phyloP scores from a whole-genome alignment of 2,113 vertebrate species.

The Panthera leo region DNA sequence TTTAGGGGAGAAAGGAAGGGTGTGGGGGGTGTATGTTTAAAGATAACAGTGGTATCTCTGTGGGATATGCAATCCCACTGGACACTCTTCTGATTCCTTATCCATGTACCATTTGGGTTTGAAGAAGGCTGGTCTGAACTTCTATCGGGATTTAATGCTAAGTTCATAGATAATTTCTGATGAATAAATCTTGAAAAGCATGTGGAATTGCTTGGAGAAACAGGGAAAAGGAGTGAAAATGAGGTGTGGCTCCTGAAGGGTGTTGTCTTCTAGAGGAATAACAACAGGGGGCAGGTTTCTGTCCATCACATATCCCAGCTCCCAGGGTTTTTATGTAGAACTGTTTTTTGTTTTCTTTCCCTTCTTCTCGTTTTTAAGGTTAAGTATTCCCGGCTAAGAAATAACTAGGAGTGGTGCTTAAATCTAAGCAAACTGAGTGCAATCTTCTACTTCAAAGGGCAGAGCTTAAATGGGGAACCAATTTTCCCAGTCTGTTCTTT shows the following conservation, averaged over 20 bases:
- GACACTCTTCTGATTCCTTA: background rate
- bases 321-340: background rate
- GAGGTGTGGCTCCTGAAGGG: background rate
- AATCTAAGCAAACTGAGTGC: background rate
- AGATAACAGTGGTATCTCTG: background rate
- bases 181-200: background rate
- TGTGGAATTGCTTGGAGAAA: background rate
- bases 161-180: background rate
- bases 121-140: background rate
- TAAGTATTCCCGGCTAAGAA: background rate
- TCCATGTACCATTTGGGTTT: background rate
- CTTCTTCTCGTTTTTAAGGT: background rate
- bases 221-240: no score
- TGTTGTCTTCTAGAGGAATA: background rate
- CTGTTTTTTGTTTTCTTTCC: fast-evolving
- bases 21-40: background rate
- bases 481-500: background rate
- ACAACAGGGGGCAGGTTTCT: background rate
- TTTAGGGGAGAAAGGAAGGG: background rate
- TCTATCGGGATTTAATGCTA: background rate
- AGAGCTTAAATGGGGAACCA: background rate
- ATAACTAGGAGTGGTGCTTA: background rate
- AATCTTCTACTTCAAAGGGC: background rate
- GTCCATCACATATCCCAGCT: background rate
- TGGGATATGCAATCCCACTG: background rate